Conservation (phyloP, 2,113 vertebrate genomes). For the Zosterops hypoxanthus region DNA sequence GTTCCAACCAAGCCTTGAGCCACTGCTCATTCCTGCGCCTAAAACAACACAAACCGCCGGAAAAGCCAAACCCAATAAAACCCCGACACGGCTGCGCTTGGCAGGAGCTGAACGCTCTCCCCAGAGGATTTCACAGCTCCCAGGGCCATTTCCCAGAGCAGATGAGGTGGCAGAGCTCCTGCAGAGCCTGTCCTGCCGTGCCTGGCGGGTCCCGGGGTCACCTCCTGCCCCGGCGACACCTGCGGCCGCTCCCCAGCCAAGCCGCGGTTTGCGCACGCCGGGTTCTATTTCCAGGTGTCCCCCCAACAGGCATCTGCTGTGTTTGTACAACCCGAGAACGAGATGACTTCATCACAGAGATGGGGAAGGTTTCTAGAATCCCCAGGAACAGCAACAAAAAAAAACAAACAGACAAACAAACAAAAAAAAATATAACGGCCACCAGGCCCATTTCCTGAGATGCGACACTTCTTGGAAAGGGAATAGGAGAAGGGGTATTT, state of each 20-base stretch:
- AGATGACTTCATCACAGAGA: background rate
- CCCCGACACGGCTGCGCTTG: background rate
- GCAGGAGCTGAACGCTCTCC: background rate
- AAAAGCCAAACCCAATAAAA: background rate
- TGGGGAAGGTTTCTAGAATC: background rate
- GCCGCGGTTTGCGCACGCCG: background rate
- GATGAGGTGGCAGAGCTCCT: background rate
- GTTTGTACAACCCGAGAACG: background rate
- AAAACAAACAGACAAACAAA: no score
- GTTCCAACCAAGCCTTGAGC: background rate
- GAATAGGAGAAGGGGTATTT: background rate
- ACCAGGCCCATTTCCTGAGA: background rate
- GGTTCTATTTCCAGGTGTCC: background rate
- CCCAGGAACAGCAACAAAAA: background rate
- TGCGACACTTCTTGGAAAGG: background rate
- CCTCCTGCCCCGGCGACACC: slow-evolving; percentile 12
- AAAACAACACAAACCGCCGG: background rate
- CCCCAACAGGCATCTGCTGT: background rate
- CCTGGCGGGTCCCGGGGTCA: fast-evolving
- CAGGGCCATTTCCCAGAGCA: background rate
- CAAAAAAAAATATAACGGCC: no score
- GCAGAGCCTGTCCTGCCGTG: background rate
- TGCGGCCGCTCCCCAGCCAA: background rate
- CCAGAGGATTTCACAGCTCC: background rate
- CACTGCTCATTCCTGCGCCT: background rate